phyloP scores from a whole-genome alignment of 2,797 vertebrate species.

The Brotula barbata region DNA sequence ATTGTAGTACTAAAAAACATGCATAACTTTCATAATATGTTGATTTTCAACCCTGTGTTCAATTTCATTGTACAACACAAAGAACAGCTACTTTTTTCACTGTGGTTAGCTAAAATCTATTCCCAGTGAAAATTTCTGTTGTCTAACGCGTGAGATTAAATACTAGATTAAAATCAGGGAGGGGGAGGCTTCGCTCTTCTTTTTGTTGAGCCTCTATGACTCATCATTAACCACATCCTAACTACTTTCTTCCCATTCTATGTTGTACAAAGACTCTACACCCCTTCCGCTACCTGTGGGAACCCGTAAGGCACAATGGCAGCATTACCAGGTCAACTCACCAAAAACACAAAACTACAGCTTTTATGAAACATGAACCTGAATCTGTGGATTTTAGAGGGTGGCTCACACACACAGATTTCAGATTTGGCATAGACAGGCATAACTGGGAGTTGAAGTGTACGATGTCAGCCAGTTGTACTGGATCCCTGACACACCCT shows the following conservation, averaged over 20 bases:
- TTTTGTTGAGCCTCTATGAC: constrained; percentile 39
- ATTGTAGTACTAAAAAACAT: no score
- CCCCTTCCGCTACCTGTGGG: background rate
- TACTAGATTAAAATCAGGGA: no score
- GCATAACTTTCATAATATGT: no score
- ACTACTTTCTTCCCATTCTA: constrained; percentile 20
- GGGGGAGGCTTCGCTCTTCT: constrained; percentile 3
- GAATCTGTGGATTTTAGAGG: constrained; percentile 23
- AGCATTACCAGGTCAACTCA: constrained; percentile 16
- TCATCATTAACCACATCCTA: constrained; percentile 43
- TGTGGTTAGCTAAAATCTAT: no score
- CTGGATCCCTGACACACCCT: constrained; percentile 41
- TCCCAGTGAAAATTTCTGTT: no score
- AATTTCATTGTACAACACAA: no score
- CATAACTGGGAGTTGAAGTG: constrained; percentile 24
- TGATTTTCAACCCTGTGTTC: no score
- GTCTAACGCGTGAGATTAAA: background rate
- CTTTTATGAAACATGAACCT: constrained; percentile 24
- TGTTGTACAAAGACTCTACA: constrained; percentile 25
- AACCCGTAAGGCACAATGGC: constrained; percentile 28
- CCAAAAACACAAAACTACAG: constrained; percentile 2
- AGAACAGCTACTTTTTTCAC: no score
- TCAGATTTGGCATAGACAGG: constrained; percentile 26
- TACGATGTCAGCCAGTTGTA: constrained; percentile 27
- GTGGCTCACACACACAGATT: constrained; percentile 18